These are phyloP conservation scores for Catamblyrhynchus diadema DNA, from an alignment of 2,797 vertebrate species.

Conservation along the genomic window DNA sequence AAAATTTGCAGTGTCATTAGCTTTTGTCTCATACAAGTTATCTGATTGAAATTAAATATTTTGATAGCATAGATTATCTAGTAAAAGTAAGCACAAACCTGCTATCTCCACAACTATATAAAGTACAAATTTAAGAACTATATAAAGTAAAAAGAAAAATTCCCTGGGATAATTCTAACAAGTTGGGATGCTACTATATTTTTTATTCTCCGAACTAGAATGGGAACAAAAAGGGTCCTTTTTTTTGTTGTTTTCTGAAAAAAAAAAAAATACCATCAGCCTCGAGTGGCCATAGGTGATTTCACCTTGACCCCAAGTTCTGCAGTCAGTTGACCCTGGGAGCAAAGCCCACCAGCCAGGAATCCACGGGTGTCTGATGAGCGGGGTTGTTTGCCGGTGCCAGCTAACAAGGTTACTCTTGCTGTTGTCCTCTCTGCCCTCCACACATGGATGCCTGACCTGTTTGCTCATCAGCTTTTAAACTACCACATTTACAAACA, in stretches of 20 bases:
- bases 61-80: not conserved
- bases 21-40: not conserved
- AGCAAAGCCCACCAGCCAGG: not conserved
- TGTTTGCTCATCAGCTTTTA: not conserved
- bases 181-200: not conserved
- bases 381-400: fast-evolving
- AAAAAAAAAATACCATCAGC: not conserved
- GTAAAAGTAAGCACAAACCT: not conserved
- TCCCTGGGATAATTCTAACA: not conserved
- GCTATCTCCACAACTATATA: not conserved
- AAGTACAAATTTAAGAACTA: not conserved
- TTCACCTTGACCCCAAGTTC: not conserved
- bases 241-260: not conserved
- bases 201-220: not conserved
- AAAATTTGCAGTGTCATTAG: not conserved
- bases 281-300: not conserved
- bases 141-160: not conserved
- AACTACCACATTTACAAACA: not conserved
- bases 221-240: not conserved
- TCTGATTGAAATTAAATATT: not conserved
- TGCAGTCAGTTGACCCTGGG: not conserved
- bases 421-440: not conserved
- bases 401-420: not conserved
- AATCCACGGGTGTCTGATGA: fast-evolving
- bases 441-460: not conserved